These are phyloP conservation scores for Rutpela maculata DNA, from an alignment of 2,888 invertebrate species.

Conservation along the genomic window DNA sequence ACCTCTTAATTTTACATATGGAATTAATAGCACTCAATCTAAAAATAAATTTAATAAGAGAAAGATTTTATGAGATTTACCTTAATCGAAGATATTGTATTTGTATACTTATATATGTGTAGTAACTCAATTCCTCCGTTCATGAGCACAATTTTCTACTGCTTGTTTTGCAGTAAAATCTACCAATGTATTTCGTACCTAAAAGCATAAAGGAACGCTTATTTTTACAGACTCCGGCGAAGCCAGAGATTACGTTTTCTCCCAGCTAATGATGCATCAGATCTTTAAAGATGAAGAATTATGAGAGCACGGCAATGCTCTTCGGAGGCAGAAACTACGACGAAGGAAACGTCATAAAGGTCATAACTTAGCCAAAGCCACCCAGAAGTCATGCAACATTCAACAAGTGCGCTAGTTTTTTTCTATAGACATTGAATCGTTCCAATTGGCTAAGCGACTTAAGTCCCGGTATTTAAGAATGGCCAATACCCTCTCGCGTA, in stretches of 20 bases:
- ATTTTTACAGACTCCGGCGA: constrained; percentile 12
- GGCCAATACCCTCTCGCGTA: constrained; percentile 62
- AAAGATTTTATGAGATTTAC: too few species aligned
- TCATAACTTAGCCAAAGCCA: constrained; percentile 66
- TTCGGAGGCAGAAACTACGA: constrained; percentile 47
- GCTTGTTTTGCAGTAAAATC: constrained; percentile 6
- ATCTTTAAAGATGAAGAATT: constrained; percentile 43
- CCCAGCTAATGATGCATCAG: constrained; percentile 35
- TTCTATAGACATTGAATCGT: constrained; percentile 45
- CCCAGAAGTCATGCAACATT: constrained; percentile 67
- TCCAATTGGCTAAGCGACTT: constrained; percentile 55
- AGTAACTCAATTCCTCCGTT: not conserved
- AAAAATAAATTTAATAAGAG: too few species aligned
- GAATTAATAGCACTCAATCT: too few species aligned
- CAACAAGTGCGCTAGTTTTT: constrained; percentile 65
- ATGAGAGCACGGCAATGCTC: constrained; percentile 45
- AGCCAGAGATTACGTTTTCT: constrained; percentile 8
- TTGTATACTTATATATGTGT: too few species aligned
- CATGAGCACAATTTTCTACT: not conserved
- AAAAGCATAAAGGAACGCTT: constrained; percentile 2
- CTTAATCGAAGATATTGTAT: too few species aligned
- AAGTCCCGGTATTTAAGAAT: constrained; percentile 47
- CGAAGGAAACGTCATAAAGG: constrained; percentile 55
- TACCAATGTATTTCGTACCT: constrained; percentile 14
- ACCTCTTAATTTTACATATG: too few species aligned